Conservation (phyloP, 2,888 invertebrate genomes). For the Thecophora atra region DNA sequence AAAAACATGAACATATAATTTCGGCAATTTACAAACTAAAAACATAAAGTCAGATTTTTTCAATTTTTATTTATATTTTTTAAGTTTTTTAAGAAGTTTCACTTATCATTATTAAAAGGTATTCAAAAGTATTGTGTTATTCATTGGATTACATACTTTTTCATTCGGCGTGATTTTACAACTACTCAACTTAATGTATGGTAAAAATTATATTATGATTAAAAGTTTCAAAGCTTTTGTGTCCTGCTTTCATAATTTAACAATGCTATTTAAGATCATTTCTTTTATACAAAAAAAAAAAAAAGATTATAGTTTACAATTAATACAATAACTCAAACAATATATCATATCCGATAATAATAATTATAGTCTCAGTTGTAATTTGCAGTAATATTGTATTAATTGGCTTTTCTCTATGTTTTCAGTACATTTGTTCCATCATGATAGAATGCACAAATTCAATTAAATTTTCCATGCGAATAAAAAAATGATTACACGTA, state of each 20-base stretch:
- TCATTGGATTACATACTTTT: slow-evolving; percentile 45
- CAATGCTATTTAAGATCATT: not conserved
- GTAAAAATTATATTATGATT: slow-evolving; percentile 43
- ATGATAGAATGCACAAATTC: slow-evolving; percentile 11
- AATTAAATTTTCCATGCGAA: slow-evolving; percentile 17
- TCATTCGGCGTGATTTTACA: slow-evolving; percentile 45
- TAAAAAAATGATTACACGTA: slow-evolving; percentile 42
- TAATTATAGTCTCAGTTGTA: slow-evolving; percentile 38
- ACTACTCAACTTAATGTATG: slow-evolving; percentile 45
- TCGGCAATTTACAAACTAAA: no score
- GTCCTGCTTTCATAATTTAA: slow-evolving; percentile 1
- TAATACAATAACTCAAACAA: slow-evolving; percentile 42
- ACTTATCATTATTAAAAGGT: slow-evolving; percentile 36
- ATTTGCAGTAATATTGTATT: slow-evolving; percentile 17
- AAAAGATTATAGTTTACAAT: slow-evolving; percentile 32
- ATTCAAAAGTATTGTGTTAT: slow-evolving; percentile 40
- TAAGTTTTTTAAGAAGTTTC: slow-evolving; percentile 18
- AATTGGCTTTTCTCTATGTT: slow-evolving; percentile 19
- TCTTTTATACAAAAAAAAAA: not conserved
- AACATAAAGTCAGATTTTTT: not conserved
- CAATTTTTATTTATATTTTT: slow-evolving; percentile 31
- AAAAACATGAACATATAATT: no score
- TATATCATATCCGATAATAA: slow-evolving; percentile 32
- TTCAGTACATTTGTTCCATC: slow-evolving; percentile 25
- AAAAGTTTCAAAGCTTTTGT: slow-evolving; percentile 27